Base-by-base conservation (phyloP, 2,113 vertebrate genomes). In the Riparia riparia region DNA sequence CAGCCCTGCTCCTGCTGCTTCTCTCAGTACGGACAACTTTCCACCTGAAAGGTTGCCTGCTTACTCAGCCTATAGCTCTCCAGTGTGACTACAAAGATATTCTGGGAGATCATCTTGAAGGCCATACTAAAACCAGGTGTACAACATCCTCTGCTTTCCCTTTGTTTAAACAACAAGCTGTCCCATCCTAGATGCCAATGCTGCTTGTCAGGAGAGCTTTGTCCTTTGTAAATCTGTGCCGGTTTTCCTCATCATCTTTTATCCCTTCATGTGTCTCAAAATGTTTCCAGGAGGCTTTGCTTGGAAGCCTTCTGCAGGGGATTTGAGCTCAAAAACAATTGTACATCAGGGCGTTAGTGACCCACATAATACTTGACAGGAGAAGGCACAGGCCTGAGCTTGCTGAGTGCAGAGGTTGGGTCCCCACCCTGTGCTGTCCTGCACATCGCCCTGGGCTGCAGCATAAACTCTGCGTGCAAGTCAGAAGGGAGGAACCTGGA, bases 331-430 rank as follows among this genome's bases (percentile, higher is more conserved):
- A 0, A 53, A 66, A 41, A 25, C n/a, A 31, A 7, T 4, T 78
- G 65, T 31, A 65, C 21, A 54, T 31, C 20, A 53, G 42, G 26
- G 34, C 13, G 1, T n/a, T 64, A 68, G 54, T 29, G 49, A 90
- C 51, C 54, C 45, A 77, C 12, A 8, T 3, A 80, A 51, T 5
- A 54, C 10, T 0, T 51, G 39, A 39, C 53, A 72, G 11, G 6
- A 72, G 82, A 56, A 69, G 41, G 60, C 24, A 44, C 39, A 65
- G n/a, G 37, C 7, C 21, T 73, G n/a, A 42, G 22, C 39, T 77
- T 72, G 54, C 22, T 0, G 0, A 64, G 6, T 0, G 0, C 14
- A 12, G 3, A 53, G 68, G 8, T 10, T 76, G 88, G 31, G 11
- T 86, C 45, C 10, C 22, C 3, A 0, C 60, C 29, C 53, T 49